Conservation (phyloP, 2,888 invertebrate species). For the Helobdella robusta region DNA sequence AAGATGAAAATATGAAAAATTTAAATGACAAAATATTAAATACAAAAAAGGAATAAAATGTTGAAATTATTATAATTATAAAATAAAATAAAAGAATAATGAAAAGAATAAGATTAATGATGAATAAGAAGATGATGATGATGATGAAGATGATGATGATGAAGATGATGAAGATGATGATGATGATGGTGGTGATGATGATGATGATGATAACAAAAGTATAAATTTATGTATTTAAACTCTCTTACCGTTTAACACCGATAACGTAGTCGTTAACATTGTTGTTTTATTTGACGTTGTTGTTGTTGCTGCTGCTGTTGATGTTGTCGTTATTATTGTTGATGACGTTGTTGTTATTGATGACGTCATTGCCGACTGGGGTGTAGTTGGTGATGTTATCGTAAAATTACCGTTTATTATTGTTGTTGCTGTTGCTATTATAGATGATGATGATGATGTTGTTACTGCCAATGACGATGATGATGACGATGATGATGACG, state of each 20-base stretch:
- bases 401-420: too few species aligned
- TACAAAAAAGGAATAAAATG: neutral
- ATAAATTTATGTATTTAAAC: neutral
- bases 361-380: too few species aligned
- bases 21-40: too few species aligned
- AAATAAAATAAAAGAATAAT: constrained; percentile 46
- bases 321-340: too few species aligned
- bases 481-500: constrained; percentile 3
- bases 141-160: constrained; percentile 44
- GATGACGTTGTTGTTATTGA: too few species aligned
- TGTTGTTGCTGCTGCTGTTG: too few species aligned
- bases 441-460: constrained; percentile 37
- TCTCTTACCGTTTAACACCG: constrained; percentile 41
- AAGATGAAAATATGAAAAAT: too few species aligned
- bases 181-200: constrained; percentile 47
- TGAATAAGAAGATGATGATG: constrained; percentile 47
- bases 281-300: too few species aligned
- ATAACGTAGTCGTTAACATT: too few species aligned
- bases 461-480: neutral
- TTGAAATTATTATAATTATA: constrained; percentile 40
- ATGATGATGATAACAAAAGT: constrained; percentile 35
- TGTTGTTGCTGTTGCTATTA: constrained; percentile 47
- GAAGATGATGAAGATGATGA: constrained; percentile 43
- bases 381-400: too few species aligned
- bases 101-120: constrained; percentile 38